Base-by-base conservation (phyloP, 2,113 vertebrate genomes). In the Orientallactaga bullata region DNA sequence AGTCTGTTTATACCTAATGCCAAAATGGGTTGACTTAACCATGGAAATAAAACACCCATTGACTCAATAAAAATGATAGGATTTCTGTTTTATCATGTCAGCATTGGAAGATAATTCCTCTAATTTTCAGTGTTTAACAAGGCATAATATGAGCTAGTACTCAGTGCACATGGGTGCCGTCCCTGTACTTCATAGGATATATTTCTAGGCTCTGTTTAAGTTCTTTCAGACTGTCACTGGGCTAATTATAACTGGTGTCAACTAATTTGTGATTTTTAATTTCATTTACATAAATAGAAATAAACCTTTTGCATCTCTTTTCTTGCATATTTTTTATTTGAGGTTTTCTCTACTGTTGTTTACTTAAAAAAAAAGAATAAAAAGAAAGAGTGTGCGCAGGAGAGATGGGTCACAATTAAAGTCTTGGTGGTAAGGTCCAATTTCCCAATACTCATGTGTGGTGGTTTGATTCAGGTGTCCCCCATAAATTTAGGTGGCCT, bases 41-140 rank as follows among this genome's bases (percentile, higher is more conserved):
- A 88, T 84, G 88, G 83, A 21, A 96, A 89, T 94, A 61, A 92
- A 94, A 68, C 47, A 86, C n/a, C 58, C 94, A 72, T 65, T 84
- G 83, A 74, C 80, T 94, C 32, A 83, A 61, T 73, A 47, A 86
- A 76, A 79, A 42, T 77, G 47, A 86, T 71, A 91, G 81, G 74
- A 83, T 35, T 89, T 3, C 76, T 84, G 17, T 58, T 72, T 85
- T 88, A 37, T 6, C 18, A 13, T 83, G 10, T 79, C 66, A 61
- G 15, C 35, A 58, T 37, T 87, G 68, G 83, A 85, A 85, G 13
- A 21, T 74, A 28, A 21, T 80, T 73, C 77, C 9, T 87, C 78
- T 84, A 30, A 42, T 77, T 84, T 77, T 76, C 35, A 79, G 20
- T 58, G 83, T 77, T 51, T 68, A 76, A 55, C 71, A 89, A 88